These are phyloP conservation scores for Trypoxylus dichotomus DNA, from an alignment of 1,140 invertebrate genomes.

Conservation along the genomic window DNA sequence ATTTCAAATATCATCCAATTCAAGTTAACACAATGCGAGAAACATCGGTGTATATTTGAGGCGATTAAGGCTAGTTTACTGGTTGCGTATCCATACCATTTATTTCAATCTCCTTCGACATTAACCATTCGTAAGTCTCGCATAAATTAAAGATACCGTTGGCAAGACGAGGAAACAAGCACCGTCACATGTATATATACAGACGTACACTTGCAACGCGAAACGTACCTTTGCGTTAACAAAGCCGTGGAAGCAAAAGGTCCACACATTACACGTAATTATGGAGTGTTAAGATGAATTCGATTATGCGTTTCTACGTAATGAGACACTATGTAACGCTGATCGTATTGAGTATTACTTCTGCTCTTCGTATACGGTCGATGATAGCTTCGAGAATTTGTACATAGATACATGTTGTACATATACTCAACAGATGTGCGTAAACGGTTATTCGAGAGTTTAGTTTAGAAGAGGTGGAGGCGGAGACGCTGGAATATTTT, in stretches of 20 bases:
- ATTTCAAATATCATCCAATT: no score
- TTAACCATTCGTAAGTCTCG: background rate
- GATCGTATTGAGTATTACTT: no score
- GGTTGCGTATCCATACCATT: background rate
- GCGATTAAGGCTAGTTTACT: background rate
- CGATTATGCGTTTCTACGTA: conserved; percentile 2
- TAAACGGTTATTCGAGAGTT: no score
- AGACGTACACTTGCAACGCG: background rate
- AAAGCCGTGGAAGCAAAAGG: background rate
- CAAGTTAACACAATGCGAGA: no score
- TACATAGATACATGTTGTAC: no score
- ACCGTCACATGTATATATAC: background rate
- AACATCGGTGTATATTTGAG: background rate
- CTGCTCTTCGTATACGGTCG: no score
- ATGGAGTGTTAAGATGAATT: conserved; percentile 20
- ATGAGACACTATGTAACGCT: background rate
- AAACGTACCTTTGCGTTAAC: no score
- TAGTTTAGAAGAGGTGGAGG: no score
- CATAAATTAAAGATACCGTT: background rate
- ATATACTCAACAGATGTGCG: no score
- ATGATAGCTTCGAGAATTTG: no score
- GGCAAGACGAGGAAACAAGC: background rate
- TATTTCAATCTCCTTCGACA: background rate
- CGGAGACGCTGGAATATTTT: no score
- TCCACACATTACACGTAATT: background rate